Evolutionary conservation across 2,888 invertebrate species (phyloP).

Genomic region (Germaria angustata): DNA sequence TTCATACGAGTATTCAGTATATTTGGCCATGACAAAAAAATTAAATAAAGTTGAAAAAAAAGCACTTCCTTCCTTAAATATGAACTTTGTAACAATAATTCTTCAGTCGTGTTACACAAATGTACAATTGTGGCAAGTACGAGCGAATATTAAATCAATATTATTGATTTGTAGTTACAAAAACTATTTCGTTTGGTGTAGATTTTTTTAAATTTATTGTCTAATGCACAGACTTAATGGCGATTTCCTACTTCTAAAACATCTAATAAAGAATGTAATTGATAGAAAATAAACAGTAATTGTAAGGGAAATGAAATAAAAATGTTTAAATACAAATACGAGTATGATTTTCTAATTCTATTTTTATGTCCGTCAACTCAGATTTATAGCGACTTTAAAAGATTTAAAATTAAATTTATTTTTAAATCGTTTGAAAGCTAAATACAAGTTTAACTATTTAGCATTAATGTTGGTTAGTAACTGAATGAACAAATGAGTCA

Average conservation of each 20-base stretch:
- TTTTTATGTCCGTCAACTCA: background rate
- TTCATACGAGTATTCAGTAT: background rate
- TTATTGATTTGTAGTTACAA: constrained; percentile 15
- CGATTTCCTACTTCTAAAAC: background rate
- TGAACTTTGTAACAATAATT: background rate
- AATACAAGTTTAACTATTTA: no score
- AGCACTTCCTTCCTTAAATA: background rate
- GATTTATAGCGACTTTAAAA: background rate
- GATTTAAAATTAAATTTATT: background rate
- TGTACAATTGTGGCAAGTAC: background rate
- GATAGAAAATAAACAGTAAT: constrained; percentile 1
- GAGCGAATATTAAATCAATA: constrained; percentile 20
- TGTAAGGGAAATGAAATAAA: constrained; percentile 6
- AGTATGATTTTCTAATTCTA: background rate
- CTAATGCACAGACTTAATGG: background rate
- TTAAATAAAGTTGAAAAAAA: background rate
- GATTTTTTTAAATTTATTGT: background rate
- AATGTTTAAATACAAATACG: background rate
- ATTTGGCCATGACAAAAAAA: constrained; percentile 32
- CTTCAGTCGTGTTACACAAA: background rate
- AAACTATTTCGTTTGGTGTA: background rate
- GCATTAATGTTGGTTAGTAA: no score
- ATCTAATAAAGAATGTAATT: background rate
- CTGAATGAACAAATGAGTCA: no score
- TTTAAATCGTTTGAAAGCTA: background rate